Evolutionary conservation across 2,888 invertebrate genomes (phyloP), one percentile per base, ranked within the genome.

Genomic region (Melanostoma scalare): DNA sequence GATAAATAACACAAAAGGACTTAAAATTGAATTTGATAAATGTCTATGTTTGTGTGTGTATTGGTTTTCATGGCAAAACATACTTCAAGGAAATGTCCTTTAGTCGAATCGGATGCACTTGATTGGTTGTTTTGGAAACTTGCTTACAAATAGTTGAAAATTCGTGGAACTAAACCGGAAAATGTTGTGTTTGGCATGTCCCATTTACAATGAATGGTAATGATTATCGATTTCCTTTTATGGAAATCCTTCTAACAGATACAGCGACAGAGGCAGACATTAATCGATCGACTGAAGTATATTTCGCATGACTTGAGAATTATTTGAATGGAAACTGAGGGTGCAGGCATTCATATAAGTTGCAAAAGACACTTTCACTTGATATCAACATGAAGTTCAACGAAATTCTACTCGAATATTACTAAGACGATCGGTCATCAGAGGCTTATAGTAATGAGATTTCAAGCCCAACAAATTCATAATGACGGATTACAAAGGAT

Each of bases 1-100:
- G 52, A 82, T 82, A 78, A 82, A 65, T 74, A 30, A 73, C 58
- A 9, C 65, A 69, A 35, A 42, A 48, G 53, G 68, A 61, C 55
- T 72, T 10, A 44, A 55, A 55, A 56, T 72, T 46, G 67, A 72
- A 60, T 55, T 68, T 68, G 30, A 42, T 40, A 31, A 30, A 65
- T 33, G 52, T 65, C 69, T 55, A 65, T 50, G 40, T 38, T 38
- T 31, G 38, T 44, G 30, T 35, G 42, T 65, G 56, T n/a, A n/a
- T 48, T 20, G 30, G 48, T 50, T 69, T 40, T 8, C 10, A 53
- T 55, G 35, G 48, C 60, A 35, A 6, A 10, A 31, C 6, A 10
- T n/a, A 44, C 5, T 68, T 55, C 60, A 9, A 6, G 35, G 35
- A 9, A 10, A 61, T 40, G 35, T 56, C 58, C 71, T 40, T 1